Conservation (phyloP, 2,888 invertebrate genomes). For the Luffia ferchaultella region DNA sequence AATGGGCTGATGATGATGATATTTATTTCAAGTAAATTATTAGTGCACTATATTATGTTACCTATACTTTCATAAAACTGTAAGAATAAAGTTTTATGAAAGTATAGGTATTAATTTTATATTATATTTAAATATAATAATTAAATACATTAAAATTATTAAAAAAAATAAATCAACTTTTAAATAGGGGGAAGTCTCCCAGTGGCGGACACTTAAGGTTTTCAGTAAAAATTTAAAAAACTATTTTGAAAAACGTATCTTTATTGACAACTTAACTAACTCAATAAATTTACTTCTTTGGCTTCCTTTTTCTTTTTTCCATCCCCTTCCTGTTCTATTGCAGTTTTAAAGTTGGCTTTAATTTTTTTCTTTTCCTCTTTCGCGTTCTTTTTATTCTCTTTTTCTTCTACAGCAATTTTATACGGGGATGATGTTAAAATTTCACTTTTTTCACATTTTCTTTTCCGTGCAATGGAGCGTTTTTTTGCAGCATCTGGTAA, state of each 20-base stretch:
- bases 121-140: too few species aligned
- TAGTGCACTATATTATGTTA: too few species aligned
- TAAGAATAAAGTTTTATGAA: too few species aligned
- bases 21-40: too few species aligned
- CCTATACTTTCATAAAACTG: too few species aligned
- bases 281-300: conserved; percentile 8
- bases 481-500: conserved; percentile 14
- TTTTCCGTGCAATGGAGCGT: neutral
- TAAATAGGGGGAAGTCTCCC: conserved; percentile 3
- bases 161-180: too few species aligned
- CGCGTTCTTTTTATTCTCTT: conserved; percentile 9
- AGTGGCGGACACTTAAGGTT: conserved; percentile 6
- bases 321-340: conserved; percentile 7
- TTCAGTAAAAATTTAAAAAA: neutral
- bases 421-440: conserved; percentile 7
- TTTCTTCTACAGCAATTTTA: conserved; percentile 12
- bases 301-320: conserved; percentile 2
- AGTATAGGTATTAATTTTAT: too few species aligned
- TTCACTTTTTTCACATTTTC: conserved; percentile 7
- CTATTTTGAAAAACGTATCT: conserved; percentile 3
- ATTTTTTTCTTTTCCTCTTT: conserved; percentile 3
- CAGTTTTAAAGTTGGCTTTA: neutral
- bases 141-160: too few species aligned
- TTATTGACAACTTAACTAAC: conserved; percentile 5
- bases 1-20: too few species aligned